phyloP scores from a whole-genome alignment of 2,888 invertebrate genomes.

The Tiphia femorata region DNA sequence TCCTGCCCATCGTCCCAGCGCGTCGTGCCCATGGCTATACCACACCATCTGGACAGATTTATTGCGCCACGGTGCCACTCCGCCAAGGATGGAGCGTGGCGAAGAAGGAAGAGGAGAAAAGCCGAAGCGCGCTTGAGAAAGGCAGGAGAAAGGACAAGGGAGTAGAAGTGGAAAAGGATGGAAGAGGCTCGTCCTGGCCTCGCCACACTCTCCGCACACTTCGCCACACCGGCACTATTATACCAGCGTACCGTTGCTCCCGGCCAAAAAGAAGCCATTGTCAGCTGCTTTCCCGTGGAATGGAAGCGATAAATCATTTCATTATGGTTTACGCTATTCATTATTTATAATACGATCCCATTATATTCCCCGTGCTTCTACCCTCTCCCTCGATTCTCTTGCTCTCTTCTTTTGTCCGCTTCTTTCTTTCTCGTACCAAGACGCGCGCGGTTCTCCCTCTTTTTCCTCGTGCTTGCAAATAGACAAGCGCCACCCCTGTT shows the following conservation, averaged over 20 bases:
- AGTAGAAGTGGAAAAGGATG: constrained; percentile 20
- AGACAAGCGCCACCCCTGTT: no score
- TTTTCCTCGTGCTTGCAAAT: no score
- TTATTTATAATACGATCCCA: constrained; percentile 51
- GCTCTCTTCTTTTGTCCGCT: background rate
- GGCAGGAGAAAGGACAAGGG: constrained; percentile 7
- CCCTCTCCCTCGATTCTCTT: constrained; percentile 9
- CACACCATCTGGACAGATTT: constrained; percentile 46
- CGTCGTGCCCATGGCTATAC: constrained; percentile 31
- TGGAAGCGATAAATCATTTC: constrained; percentile 55
- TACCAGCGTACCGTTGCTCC: constrained; percentile 1
- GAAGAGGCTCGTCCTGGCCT: background rate
- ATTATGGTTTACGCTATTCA: constrained; percentile 51
- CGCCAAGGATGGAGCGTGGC: constrained; percentile 17
- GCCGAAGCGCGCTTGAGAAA: background rate
- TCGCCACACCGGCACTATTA: background rate
- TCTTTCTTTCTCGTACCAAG: background rate
- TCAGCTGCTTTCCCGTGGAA: constrained; percentile 37
- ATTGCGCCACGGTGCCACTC: constrained; percentile 30
- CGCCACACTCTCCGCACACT: background rate
- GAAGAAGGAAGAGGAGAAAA: constrained; percentile 4
- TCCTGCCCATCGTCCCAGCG: no score
- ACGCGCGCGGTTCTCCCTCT: no score
- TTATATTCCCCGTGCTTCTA: constrained; percentile 33
- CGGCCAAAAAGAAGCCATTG: constrained; percentile 48